phyloP scores from a whole-genome alignment of 2,888 invertebrate genomes.

The Brenthis hecate region DNA sequence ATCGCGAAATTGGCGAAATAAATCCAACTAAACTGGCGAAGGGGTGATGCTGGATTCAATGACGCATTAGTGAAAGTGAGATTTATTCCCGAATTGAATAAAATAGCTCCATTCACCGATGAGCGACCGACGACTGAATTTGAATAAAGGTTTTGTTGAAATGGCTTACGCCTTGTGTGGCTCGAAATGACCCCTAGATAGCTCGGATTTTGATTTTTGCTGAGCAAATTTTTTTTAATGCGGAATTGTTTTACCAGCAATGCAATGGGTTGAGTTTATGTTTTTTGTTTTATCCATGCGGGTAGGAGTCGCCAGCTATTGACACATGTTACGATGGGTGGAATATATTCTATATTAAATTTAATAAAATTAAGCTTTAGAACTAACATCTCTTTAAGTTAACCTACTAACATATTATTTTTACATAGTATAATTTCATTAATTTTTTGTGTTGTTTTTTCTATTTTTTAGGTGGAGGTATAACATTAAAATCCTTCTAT shows the following conservation, averaged over 20 bases:
- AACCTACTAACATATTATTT: too few relatives aligned
- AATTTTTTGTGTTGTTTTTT: too few relatives aligned
- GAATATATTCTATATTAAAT: too few relatives aligned
- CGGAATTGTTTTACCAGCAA: background rate
- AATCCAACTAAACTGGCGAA: conserved; percentile 31
- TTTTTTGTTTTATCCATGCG: background rate
- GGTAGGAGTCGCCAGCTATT: too few relatives aligned
- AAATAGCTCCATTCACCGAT: conserved; percentile 44
- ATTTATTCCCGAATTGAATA: conserved; percentile 47
- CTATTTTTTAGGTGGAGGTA: too few relatives aligned
- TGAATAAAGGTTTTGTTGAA: conserved; percentile 37
- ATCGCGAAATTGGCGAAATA: conserved; percentile 32
- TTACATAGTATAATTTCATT: too few relatives aligned
- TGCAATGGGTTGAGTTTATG: background rate
- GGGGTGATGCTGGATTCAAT: conserved; percentile 39
- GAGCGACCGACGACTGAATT: conserved; percentile 42
- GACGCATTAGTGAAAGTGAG: conserved; percentile 44
- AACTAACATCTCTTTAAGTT: too few relatives aligned
- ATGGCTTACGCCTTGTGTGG: conserved; percentile 20
- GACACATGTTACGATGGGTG: too few relatives aligned
- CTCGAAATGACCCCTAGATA: conserved; percentile 16
- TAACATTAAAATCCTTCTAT: too few relatives aligned
- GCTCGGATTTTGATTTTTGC: conserved; percentile 24
- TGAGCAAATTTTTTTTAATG: conserved; percentile 15
- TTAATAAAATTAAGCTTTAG: too few relatives aligned